Percentiles rank a stretch among this genome's conserved stretches.
Evolutionary conservation across 1,140 invertebrate species (phyloP).

Genomic region (Drosophila pectinifera): DNA sequence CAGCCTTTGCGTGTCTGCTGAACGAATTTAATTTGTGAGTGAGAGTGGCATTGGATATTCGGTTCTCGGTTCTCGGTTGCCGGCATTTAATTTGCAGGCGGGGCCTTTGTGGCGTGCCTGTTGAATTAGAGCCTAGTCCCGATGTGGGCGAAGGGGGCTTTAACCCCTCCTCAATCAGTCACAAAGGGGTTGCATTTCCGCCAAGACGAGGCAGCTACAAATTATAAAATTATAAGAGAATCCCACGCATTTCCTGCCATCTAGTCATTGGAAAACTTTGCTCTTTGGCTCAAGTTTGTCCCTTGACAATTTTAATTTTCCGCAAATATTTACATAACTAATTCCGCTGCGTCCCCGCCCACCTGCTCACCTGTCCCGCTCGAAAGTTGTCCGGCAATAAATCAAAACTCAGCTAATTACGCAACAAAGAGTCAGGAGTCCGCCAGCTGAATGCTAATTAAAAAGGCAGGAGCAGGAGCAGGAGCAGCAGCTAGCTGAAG

Average conservation of each 20-base stretch:
- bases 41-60: slow-evolving; percentile 10
- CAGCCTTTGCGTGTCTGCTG: slow-evolving; percentile 46
- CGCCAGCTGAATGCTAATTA: slow-evolving; percentile 75
- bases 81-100: slow-evolving; percentile 43
- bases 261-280: slow-evolving; percentile 44
- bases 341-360: slow-evolving; percentile 45
- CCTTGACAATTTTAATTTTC: slow-evolving; percentile 76
- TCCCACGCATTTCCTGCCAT: slow-evolving; percentile 30
- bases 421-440: slow-evolving; percentile 74
- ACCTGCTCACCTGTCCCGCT: slow-evolving; percentile 29
- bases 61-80: slow-evolving; percentile 23
- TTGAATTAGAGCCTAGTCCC: slow-evolving; percentile 23
- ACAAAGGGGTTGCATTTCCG: slow-evolving; percentile 9
- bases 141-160: background rate
- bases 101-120: slow-evolving; percentile 29
- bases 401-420: slow-evolving; percentile 84
- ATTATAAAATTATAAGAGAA: slow-evolving; percentile 6
- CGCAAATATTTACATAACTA: slow-evolving; percentile 78
- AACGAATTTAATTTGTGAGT: slow-evolving; percentile 63
- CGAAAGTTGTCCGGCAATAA: slow-evolving; percentile 65
- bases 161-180: background rate
- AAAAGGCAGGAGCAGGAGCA: slow-evolving; percentile 23
- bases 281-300: slow-evolving; percentile 54
- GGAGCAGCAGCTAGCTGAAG: slow-evolving; percentile 4
- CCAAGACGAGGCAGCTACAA: slow-evolving; percentile 10